A percentile compares a stretch with the other conserved stretches of the same genome.
Evolutionary conservation across 2,113 vertebrate genomes (phyloP).

Genomic region (Otus sunia): DNA sequence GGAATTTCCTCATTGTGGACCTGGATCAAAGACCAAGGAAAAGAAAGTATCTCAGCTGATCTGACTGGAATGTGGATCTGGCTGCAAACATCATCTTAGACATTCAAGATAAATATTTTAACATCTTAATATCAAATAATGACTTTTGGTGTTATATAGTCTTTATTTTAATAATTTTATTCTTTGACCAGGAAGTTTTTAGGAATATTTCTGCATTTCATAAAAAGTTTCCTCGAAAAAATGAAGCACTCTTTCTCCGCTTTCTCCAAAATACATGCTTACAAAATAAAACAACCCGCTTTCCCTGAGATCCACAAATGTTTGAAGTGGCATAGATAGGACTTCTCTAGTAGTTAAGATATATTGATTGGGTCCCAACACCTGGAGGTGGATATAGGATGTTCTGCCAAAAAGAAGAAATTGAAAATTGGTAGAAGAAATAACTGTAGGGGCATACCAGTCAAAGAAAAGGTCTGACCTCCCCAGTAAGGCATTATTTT

Average conservation of each 20-base stretch:
- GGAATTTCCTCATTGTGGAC: not conserved
- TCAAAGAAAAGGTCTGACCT: slow-evolving; percentile 50
- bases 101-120: not conserved
- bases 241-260: not conserved
- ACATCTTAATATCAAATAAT: not conserved
- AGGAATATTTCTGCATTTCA: not conserved
- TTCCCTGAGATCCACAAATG: not conserved
- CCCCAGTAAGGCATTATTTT: slow-evolving; percentile 58
- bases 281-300: not conserved
- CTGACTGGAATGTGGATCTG: not conserved
- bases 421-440: slow-evolving; percentile 45
- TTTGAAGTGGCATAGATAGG: not conserved
- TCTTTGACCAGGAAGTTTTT: not conserved
- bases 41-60: not conserved
- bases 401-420: slow-evolving; percentile 50
- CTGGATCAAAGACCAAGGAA: not conserved
- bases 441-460: slow-evolving; percentile 16
- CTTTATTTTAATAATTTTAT: not conserved
- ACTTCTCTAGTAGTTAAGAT: slow-evolving; percentile 34
- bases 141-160: not conserved
- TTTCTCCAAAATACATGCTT: not conserved
- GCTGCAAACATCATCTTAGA: not conserved
- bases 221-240: not conserved
- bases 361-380: slow-evolving; percentile 35
- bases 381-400: slow-evolving; percentile 13